These are phyloP conservation scores for Paedocypris micromegethes DNA, from an alignment of 2,797 vertebrate genomes.

Conservation along the genomic window DNA sequence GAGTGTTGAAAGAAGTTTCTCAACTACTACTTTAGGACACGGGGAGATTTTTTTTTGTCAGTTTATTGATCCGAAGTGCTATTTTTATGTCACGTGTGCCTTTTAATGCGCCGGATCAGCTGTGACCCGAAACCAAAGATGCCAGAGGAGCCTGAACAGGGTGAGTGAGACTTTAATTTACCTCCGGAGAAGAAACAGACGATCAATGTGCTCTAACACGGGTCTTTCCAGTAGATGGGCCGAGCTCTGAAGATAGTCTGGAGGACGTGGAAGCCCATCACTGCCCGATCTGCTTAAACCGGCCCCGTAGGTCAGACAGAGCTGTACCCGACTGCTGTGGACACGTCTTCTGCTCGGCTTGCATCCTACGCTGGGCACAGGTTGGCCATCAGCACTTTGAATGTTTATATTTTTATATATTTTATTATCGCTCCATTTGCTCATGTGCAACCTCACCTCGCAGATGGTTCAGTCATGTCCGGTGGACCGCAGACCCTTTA, in stretches of 20 bases:
- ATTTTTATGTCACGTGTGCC: neutral
- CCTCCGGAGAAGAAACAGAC: neutral
- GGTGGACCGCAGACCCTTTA: constrained; percentile 87
- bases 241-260: constrained; percentile 57
- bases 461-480: constrained; percentile 87
- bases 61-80: neutral
- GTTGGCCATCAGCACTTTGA: constrained; percentile 61
- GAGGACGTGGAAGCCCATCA: constrained; percentile 67
- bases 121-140: constrained; percentile 46
- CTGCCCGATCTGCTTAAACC: constrained; percentile 90
- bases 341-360: constrained; percentile 88
- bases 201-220: too few relatives aligned
- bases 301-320: constrained; percentile 72
- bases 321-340: constrained; percentile 88
- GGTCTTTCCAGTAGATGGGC: constrained; percentile 49
- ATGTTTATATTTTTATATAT: neutral
- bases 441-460: constrained; percentile 44
- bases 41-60: neutral
- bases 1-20: neutral
- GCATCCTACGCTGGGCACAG: constrained; percentile 94
- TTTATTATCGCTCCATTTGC: neutral
- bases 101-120: neutral
- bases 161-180: constrained; percentile 40
- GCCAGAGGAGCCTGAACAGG: constrained; percentile 42
- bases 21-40: neutral